phyloP scores from a whole-genome alignment of 2,888 invertebrate genomes.

The Conops quadrifasciatus region DNA sequence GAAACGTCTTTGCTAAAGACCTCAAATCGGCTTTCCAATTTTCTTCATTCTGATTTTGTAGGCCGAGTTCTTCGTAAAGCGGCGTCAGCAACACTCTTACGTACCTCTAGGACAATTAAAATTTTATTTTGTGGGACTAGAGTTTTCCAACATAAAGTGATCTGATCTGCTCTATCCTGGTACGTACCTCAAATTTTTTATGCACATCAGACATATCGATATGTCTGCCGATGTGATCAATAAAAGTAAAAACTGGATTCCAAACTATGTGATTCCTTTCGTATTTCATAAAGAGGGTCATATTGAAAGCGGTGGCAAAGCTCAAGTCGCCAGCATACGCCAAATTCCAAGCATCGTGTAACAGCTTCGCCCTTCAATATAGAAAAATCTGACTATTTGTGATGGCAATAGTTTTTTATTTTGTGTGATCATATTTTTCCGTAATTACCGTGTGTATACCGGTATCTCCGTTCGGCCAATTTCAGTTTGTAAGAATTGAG shows the following conservation, averaged over 20 bases:
- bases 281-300: conserved; percentile 78
- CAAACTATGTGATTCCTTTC: conserved; percentile 81
- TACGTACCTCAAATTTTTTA: conserved; percentile 75
- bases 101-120: conserved; percentile 69
- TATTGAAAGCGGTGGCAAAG: conserved; percentile 79
- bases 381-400: not conserved
- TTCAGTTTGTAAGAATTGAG: conserved; percentile 71
- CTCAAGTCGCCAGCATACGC: conserved; percentile 73
- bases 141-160: too few relatives aligned
- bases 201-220: conserved; percentile 74
- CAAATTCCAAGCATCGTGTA: conserved; percentile 59
- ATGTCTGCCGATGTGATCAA: conserved; percentile 81
- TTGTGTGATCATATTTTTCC: not conserved
- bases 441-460: conserved; percentile 69
- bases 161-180: not conserved
- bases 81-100: conserved; percentile 75
- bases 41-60: conserved; percentile 69
- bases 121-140: not conserved
- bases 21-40: conserved; percentile 75
- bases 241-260: conserved; percentile 84
- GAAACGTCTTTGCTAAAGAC: conserved; percentile 74
- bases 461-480: conserved; percentile 71
- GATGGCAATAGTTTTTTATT: not conserved
- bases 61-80: conserved; percentile 75
- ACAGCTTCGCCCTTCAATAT: conserved; percentile 51